Evolutionary conservation across 2,113 vertebrate genomes (phyloP).

Genomic region (Rallus limicola): DNA sequence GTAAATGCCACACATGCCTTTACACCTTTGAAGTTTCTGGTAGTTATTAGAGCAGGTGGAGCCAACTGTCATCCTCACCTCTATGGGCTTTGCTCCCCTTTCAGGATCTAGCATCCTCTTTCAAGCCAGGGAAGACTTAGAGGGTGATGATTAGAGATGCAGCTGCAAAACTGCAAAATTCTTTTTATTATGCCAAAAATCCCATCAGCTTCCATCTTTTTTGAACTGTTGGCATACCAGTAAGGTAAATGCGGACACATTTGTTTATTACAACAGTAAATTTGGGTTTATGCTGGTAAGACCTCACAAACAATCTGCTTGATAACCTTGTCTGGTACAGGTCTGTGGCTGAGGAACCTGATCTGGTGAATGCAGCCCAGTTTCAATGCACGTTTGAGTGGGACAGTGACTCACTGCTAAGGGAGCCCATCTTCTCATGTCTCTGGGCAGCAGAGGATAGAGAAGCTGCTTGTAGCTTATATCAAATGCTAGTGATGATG

Average conservation of each 20-base stretch:
- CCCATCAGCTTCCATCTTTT: background rate
- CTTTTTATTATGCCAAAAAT: background rate
- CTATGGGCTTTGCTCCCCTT: background rate
- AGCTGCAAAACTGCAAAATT: background rate
- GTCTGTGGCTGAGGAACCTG: background rate
- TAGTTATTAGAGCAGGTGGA: background rate
- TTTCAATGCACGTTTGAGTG: background rate
- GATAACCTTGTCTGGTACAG: background rate
- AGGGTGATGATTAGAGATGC: background rate
- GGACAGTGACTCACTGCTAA: background rate
- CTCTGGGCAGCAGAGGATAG: background rate
- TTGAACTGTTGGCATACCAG: background rate
- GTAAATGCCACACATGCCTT: background rate
- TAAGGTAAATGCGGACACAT: background rate
- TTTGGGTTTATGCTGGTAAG: background rate
- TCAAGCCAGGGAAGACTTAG: background rate
- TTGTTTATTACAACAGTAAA: background rate
- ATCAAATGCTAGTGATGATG: background rate
- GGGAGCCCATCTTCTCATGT: background rate
- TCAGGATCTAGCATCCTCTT: background rate
- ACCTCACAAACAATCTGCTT: background rate
- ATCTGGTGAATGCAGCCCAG: background rate
- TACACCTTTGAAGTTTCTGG: background rate
- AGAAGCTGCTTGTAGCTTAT: background rate
- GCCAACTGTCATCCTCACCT: background rate